Conservation (phyloP, 2,888 invertebrate genomes). For the Amiota minor region DNA sequence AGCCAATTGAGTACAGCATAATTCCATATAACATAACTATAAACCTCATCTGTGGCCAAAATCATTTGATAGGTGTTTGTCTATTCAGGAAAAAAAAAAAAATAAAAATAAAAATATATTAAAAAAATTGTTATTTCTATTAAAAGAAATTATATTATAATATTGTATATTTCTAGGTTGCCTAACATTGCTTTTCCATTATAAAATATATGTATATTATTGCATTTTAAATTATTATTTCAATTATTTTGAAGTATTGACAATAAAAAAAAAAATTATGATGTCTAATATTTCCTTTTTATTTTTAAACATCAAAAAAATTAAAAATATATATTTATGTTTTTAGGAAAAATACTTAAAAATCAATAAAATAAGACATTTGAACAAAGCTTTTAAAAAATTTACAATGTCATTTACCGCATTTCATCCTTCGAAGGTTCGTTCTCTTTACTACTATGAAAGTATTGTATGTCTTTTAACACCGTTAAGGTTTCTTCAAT, state of each 20-base stretch:
- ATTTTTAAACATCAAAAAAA: too few relatives aligned
- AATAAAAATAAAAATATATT: constrained; percentile 16
- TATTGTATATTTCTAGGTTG: not conserved
- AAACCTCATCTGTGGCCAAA: constrained; percentile 92
- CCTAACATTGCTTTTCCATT: not conserved
- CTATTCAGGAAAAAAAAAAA: constrained; percentile 72
- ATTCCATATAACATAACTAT: constrained; percentile 96
- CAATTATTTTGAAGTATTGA: not conserved
- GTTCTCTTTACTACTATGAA: not conserved
- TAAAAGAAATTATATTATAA: not conserved
- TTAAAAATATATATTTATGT: not conserved
- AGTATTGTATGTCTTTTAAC: too few relatives aligned
- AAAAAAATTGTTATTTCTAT: not conserved
- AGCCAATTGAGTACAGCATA: constrained; percentile 94
- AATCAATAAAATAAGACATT: constrained; percentile 2
- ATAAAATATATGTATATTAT: not conserved
- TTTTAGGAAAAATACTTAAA: not conserved
- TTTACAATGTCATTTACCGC: not conserved
- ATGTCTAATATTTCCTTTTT: not conserved
- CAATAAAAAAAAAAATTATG: not conserved
- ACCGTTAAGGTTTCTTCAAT: too few relatives aligned
- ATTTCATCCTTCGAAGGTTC: not conserved
- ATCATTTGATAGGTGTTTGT: constrained; percentile 97
- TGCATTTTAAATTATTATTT: not conserved
- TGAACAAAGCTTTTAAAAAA: not conserved